Evolutionary conservation across 37 sponge, comb jelly and placozoan genomes (phyloP).

Genomic region (Theonella swinhoei): DNA sequence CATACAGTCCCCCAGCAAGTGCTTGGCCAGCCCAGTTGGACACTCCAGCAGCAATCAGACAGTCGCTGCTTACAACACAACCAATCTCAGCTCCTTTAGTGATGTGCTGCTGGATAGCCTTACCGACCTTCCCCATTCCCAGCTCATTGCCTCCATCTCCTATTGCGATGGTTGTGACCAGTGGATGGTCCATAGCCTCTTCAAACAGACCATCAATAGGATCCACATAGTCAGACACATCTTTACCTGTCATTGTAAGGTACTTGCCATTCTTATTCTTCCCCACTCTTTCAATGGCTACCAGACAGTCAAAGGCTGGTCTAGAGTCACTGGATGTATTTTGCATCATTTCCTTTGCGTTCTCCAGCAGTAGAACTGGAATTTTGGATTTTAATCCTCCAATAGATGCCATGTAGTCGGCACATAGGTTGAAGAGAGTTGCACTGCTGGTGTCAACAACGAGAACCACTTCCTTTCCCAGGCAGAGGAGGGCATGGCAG

Average conservation of each 20-base stretch:
- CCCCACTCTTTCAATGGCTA: constrained; percentile 88
- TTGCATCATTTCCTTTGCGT: constrained; percentile 9
- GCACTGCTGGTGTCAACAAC: constrained; percentile 19
- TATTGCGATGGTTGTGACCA: constrained; percentile 71
- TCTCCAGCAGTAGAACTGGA: constrained; percentile 6
- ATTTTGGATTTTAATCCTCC: constrained; percentile 31
- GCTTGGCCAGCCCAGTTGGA: constrained; percentile 97
- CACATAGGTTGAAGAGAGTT: constrained; percentile 31
- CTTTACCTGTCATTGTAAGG: constrained; percentile 74
- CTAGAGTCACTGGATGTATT: too few species aligned
- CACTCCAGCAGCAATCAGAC: constrained; percentile 76
- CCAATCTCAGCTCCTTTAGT: constrained; percentile 57
- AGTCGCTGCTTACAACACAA: constrained; percentile 55
- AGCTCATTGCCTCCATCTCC: constrained; percentile 98
- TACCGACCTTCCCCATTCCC: constrained; percentile 88
- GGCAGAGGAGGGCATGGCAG: constrained; percentile 51
- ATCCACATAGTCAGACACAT: constrained; percentile 60
- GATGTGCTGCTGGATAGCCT: constrained; percentile 46
- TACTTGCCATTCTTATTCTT: constrained; percentile 69
- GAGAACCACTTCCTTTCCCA: constrained; percentile 60
- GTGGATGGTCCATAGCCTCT: constrained; percentile 17
- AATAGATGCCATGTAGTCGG: constrained; percentile 6
- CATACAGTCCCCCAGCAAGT: constrained; percentile 72
- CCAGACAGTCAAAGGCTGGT: constrained; percentile 63
- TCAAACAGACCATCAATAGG: constrained; percentile 75